These are phyloP conservation scores for Capreolus pygargus DNA, from an alignment of 2,113 vertebrate species.

Conservation along the genomic window DNA sequence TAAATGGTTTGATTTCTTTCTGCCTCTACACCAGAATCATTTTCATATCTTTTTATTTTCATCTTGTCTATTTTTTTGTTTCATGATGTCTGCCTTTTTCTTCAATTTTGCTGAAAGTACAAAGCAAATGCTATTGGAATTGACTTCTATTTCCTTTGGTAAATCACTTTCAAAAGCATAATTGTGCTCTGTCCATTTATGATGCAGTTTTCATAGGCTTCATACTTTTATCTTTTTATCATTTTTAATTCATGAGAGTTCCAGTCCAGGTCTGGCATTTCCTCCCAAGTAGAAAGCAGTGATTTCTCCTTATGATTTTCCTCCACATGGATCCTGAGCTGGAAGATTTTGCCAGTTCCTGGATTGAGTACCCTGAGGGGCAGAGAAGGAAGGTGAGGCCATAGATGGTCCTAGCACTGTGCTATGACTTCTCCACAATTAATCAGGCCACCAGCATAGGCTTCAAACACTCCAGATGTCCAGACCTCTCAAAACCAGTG, in stretches of 20 bases:
- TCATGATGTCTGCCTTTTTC: neutral
- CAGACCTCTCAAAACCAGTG: neutral
- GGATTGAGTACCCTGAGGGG: neutral
- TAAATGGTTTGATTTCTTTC: neutral
- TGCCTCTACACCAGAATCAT: neutral
- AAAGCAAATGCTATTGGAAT: neutral
- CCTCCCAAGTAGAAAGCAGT: neutral
- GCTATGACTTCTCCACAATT: neutral
- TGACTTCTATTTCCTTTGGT: conserved; percentile 4
- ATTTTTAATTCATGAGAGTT: neutral
- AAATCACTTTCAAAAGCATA: neutral
- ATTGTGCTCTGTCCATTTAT: neutral
- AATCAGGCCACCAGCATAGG: neutral
- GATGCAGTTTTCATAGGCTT: neutral
- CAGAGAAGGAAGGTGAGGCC: neutral
- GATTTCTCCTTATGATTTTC: neutral
- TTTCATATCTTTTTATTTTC: neutral
- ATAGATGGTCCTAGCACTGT: neutral
- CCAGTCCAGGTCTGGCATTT: neutral
- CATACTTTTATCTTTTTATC: neutral
- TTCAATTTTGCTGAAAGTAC: conserved; percentile 3
- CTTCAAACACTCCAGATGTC: neutral
- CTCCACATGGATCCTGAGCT: accelerated
- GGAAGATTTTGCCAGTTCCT: neutral
- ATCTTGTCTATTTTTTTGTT: neutral